These are phyloP conservation scores for Apteryx mantelli DNA, from an alignment of 2,113 vertebrate species.

Conservation along the genomic window DNA sequence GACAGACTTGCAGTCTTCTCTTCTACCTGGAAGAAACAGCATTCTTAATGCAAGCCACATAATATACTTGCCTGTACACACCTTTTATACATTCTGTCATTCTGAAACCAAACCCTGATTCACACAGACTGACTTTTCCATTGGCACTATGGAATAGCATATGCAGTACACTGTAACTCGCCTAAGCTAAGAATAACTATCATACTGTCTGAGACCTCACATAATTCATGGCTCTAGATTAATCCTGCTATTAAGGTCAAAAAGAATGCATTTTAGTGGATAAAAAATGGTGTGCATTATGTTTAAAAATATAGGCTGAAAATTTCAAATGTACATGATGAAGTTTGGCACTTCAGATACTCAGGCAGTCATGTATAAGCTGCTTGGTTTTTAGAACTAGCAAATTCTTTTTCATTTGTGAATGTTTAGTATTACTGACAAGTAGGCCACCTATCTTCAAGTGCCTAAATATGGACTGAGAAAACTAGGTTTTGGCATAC, in stretches of 20 bases:
- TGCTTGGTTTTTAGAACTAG: background rate
- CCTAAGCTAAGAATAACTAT: slow-evolving; percentile 40
- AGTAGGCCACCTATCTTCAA: slow-evolving; percentile 53
- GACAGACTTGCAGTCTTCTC: background rate
- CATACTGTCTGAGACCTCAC: slow-evolving; percentile 30
- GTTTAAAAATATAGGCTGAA: slow-evolving; percentile 3
- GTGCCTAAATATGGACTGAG: slow-evolving; percentile 48
- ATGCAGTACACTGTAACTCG: background rate
- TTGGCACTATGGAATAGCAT: background rate
- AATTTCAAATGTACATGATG: background rate
- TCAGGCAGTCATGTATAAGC: background rate
- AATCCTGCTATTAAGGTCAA: slow-evolving; percentile 59
- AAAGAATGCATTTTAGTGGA: slow-evolving; percentile 43
- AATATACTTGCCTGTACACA: background rate
- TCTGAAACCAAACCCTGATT: background rate
- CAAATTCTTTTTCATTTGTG: slow-evolving; percentile 6
- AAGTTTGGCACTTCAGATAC: background rate
- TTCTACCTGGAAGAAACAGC: slow-evolving; percentile 21
- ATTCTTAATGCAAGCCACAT: background rate
- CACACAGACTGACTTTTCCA: background rate
- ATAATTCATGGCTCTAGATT: slow-evolving; percentile 54
- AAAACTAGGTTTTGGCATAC: slow-evolving; percentile 36
- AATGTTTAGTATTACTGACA: slow-evolving; percentile 41
- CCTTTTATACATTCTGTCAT: background rate
- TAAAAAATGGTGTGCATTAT: background rate